These are phyloP conservation scores for Nymphicus hollandicus DNA, from an alignment of 2,113 vertebrate species.

Conservation along the genomic window DNA sequence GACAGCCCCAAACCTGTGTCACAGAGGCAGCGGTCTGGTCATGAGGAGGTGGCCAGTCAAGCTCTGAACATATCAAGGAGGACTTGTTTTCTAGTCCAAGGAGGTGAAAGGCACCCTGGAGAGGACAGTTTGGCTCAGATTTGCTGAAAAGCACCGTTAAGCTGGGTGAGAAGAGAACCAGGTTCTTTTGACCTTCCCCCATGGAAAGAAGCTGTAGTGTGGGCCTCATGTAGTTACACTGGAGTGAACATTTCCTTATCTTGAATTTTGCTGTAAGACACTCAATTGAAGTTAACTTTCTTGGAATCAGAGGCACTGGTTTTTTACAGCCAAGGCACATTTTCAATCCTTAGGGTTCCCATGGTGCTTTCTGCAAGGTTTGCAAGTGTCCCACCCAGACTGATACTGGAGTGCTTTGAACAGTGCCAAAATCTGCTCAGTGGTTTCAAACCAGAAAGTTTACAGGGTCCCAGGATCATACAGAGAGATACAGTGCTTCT, in stretches of 20 bases:
- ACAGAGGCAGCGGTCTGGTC: background rate
- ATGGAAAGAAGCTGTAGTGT: background rate
- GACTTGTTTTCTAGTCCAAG: background rate
- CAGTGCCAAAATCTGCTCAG: background rate
- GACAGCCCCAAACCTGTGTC: background rate
- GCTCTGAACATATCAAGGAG: background rate
- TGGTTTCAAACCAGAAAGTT: background rate
- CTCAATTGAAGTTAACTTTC: background rate
- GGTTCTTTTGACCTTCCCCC: fast-evolving
- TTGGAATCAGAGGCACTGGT: background rate
- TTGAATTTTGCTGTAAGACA: background rate
- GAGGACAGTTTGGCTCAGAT: background rate
- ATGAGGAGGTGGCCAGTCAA: background rate
- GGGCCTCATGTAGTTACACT: background rate
- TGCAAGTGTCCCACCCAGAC: background rate
- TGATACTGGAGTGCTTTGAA: background rate
- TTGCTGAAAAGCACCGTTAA: background rate
- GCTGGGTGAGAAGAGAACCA: background rate
- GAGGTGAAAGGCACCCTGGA: background rate
- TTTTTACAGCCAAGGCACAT: background rate
- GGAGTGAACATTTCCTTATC: background rate
- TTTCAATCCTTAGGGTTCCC: background rate
- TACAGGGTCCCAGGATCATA: background rate
- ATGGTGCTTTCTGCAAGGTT: background rate
- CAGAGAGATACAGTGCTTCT: background rate